Percentiles rank a stretch among this genome's conserved stretches.
These are phyloP conservation scores for Danio kyathit DNA, from an alignment of 2,797 vertebrate genomes.

Conservation along the genomic window DNA sequence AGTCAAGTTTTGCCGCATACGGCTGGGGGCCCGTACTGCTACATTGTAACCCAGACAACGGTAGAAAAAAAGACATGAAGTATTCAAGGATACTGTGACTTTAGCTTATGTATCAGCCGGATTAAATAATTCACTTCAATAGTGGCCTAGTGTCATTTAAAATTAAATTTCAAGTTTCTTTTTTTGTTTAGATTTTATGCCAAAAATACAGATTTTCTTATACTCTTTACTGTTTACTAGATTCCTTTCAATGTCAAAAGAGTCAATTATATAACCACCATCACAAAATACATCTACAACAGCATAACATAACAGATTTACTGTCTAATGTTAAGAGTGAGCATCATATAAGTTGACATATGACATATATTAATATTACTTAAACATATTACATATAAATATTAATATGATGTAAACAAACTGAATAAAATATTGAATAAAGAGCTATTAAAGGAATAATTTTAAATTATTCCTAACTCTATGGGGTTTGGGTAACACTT, in stretches of 20 bases:
- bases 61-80: not conserved
- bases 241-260: not conserved
- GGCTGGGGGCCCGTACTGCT: not conserved
- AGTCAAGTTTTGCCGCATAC: slow-evolving; percentile 19
- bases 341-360: not conserved
- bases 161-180: not conserved
- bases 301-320: not conserved
- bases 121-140: not conserved
- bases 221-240: no score
- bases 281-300: not conserved
- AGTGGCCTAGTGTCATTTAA: not conserved
- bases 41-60: slow-evolving; percentile 1
- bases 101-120: not conserved
- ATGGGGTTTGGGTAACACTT: no score
- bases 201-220: not conserved
- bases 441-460: no score
- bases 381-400: no score
- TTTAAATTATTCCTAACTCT: no score
- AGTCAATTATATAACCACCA: not conserved
- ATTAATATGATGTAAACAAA: no score
- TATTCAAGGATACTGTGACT: not conserved
- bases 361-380: no score
- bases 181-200: not conserved
- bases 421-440: no score
- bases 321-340: not conserved